Conservation (phyloP, 2,888 invertebrate species). For the Ochropleura plecta region DNA sequence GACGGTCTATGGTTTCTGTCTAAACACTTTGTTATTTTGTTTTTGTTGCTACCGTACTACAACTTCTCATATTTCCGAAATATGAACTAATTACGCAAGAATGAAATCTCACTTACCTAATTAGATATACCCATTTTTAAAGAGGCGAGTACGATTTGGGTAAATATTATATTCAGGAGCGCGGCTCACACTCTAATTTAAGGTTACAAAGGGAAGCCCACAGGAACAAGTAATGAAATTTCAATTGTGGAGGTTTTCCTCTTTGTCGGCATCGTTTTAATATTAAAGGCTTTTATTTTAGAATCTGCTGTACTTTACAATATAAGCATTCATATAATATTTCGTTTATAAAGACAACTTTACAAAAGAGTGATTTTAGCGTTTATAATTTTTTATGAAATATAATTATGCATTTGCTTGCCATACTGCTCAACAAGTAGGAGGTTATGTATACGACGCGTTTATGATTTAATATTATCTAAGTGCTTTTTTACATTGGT, state of each 20-base stretch:
- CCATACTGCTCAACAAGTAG: no score
- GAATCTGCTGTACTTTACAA: constrained; percentile 9
- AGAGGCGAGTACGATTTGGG: neutral
- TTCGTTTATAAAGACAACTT: constrained; percentile 10
- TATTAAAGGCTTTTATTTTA: constrained; percentile 61
- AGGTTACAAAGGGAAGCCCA: constrained; percentile 65
- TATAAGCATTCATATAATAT: constrained; percentile 22
- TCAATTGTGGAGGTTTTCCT: constrained; percentile 67
- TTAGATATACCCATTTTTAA: neutral
- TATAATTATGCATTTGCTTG: no score
- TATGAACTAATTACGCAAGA: neutral
- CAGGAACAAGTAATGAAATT: constrained; percentile 70
- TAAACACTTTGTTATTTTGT: no score
- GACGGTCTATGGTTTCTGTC: no score
- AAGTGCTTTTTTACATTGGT: no score
- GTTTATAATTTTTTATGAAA: neutral
- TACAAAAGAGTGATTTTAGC: neutral
- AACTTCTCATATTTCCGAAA: neutral
- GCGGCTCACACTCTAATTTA: constrained; percentile 57
- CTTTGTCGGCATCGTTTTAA: constrained; percentile 59
- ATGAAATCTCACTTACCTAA: constrained; percentile 2
- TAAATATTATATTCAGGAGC: constrained; percentile 20
- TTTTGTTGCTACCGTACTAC: neutral
- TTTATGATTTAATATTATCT: no score
- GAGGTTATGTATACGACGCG: no score